phyloP scores from a whole-genome alignment of 2,113 vertebrate genomes.

The Myotis yumanensis region DNA sequence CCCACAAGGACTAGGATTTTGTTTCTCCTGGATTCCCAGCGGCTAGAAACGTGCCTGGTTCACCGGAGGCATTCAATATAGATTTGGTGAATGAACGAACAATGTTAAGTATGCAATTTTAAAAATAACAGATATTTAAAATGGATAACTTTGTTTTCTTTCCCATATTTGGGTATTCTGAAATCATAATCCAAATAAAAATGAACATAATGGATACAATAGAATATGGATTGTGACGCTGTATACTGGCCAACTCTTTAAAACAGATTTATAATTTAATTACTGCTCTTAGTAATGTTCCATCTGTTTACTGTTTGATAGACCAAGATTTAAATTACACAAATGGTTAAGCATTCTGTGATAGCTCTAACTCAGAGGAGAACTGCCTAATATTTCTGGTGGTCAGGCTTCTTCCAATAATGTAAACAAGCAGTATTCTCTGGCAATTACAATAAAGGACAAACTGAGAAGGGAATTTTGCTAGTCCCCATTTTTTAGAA shows the following conservation, averaged over 20 bases:
- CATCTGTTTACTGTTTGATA: constrained; percentile 64
- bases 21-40: neutral
- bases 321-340: constrained; percentile 50
- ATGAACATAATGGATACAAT: neutral
- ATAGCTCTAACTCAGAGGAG: constrained; percentile 18
- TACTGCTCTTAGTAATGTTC: constrained; percentile 59
- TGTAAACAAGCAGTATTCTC: constrained; percentile 11
- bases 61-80: neutral
- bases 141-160: constrained; percentile 3
- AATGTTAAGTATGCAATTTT: neutral
- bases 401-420: constrained; percentile 19
- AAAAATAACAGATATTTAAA: constrained; percentile 40
- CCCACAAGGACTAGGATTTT: neutral
- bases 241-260: constrained; percentile 33
- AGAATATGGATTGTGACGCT: neutral
- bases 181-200: constrained; percentile 57
- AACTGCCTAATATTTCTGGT: constrained; percentile 19
- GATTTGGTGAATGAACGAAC: neutral
- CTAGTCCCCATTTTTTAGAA: neutral
- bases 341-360: constrained; percentile 50
- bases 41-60: neutral
- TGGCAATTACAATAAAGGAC: neutral
- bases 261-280: constrained; percentile 66
- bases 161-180: neutral
- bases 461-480: constrained; percentile 35